Percentiles rank a stretch among this genome's conserved stretches.
These are phyloP conservation scores for Dryomyza anilis DNA, from an alignment of 2,888 invertebrate genomes.

Conservation along the genomic window DNA sequence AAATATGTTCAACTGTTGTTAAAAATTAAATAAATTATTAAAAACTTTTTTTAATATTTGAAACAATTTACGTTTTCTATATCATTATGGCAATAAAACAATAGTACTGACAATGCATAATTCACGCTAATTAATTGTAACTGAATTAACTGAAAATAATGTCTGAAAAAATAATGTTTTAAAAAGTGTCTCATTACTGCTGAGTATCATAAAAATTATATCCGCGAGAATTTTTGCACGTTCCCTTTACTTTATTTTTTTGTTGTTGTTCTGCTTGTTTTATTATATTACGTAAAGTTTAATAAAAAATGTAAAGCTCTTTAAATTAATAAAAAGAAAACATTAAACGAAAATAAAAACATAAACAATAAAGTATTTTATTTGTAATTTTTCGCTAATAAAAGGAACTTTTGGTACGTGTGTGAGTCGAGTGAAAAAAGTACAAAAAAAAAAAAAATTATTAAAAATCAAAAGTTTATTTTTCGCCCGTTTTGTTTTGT, in stretches of 20 bases:
- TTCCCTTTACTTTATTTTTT: background rate
- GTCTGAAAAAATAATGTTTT: background rate
- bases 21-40: too few species aligned
- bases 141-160: background rate
- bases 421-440: background rate
- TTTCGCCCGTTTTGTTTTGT: background rate
- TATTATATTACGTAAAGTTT: background rate
- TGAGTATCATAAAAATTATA: constrained; percentile 22
- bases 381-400: background rate
- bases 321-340: constrained; percentile 12
- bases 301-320: constrained; percentile 4
- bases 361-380: constrained; percentile 22
- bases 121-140: background rate
- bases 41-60: too few species aligned
- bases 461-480: constrained; percentile 2
- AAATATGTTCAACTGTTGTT: too few species aligned
- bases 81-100: too few species aligned
- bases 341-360: constrained; percentile 13
- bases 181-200: background rate
- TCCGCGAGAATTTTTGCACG: constrained; percentile 20
- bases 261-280: too few species aligned
- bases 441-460: background rate
- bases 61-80: too few species aligned
- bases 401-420: too few species aligned
- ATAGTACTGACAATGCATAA: background rate